Base-by-base conservation (phyloP, 2,888 invertebrate genomes). In the Tyria jacobaeae region DNA sequence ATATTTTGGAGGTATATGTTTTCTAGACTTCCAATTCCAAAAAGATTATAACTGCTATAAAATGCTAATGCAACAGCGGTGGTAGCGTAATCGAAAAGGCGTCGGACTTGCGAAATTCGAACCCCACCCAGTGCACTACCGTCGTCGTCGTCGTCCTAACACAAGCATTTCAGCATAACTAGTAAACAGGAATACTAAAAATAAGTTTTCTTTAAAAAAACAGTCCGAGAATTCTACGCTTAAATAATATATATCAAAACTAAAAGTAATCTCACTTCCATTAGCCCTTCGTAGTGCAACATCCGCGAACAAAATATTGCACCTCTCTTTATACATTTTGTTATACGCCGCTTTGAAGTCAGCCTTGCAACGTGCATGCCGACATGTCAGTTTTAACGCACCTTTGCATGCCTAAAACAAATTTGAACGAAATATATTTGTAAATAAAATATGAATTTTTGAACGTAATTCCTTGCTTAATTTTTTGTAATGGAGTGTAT, bases 351-450 rank as follows among this genome's bases (percentile, higher is more conserved):
- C 34, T 50, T 60, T 64, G 21, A 60, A 35, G 2, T 3, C 31
- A 35, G 35, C 12, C 31, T 49, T 57, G 49, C 64, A 64, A 27
- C 37, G 54, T 6, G 44, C 7, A 21, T 4, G 3, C 14, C 65
- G 64, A 62, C 75, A 75, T 35, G 27, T 15, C 15, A 2, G 3
- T 39, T 53, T 53, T n/a, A 60, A 15, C 4, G 60, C 24, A 10
- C 49, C 35, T 54, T 64, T 27, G 50, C 64, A 64, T 44, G 60
- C 64, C 64, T 64, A 57, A 60, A 62, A 62, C 48, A 57, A 34
- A 52, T 39, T 10, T 50, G 21, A 31, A n/a, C n/a, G n/a, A n/a
- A n/a, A n/a, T n/a, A 5, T 55, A 53, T 37, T 55, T 39, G 15
- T 35, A 9, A 3, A 44, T 24, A 14, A 47, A 52, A 27, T 31